Conservation (phyloP, 1,140 invertebrate species). For the Xylocopa sonorina region DNA sequence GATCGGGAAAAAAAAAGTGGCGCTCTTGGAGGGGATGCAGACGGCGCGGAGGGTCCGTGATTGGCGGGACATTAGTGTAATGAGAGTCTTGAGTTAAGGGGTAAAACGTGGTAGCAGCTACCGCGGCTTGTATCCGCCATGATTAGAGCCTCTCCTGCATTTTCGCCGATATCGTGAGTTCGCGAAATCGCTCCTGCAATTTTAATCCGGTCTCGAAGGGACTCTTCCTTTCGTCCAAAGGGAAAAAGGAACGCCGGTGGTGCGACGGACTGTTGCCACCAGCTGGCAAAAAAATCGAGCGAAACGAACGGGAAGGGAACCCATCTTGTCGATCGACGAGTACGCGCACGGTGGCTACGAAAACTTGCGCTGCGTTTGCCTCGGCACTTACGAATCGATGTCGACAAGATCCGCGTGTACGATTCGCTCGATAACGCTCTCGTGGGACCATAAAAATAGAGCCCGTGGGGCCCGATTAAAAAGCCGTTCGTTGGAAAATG, state of each 20-base stretch:
- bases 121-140: constrained; percentile 71
- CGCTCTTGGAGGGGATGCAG: constrained; percentile 60
- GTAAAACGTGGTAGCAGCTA: constrained; percentile 76
- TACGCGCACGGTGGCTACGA: no score
- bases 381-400: no score
- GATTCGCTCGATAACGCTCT: no score
- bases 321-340: constrained; percentile 14
- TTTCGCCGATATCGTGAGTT: constrained; percentile 72
- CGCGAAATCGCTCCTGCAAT: constrained; percentile 76
- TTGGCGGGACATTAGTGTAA: constrained; percentile 79
- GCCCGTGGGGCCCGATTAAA: no score
- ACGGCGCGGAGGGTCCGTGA: constrained; percentile 73
- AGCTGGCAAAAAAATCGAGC: neutral
- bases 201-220: constrained; percentile 73
- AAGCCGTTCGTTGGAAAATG: no score
- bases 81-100: constrained; percentile 76
- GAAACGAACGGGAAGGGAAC: neutral
- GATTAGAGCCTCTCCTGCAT: constrained; percentile 76
- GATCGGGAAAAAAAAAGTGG: constrained; percentile 73
- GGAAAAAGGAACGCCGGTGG: constrained; percentile 12
- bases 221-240: constrained; percentile 46
- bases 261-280: neutral
- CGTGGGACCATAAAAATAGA: no score
- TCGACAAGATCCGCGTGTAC: no score
- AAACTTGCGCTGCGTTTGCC: no score